These are phyloP conservation scores for Coregonus ussuriensis DNA, from an alignment of 2,797 vertebrate genomes.

Conservation along the genomic window DNA sequence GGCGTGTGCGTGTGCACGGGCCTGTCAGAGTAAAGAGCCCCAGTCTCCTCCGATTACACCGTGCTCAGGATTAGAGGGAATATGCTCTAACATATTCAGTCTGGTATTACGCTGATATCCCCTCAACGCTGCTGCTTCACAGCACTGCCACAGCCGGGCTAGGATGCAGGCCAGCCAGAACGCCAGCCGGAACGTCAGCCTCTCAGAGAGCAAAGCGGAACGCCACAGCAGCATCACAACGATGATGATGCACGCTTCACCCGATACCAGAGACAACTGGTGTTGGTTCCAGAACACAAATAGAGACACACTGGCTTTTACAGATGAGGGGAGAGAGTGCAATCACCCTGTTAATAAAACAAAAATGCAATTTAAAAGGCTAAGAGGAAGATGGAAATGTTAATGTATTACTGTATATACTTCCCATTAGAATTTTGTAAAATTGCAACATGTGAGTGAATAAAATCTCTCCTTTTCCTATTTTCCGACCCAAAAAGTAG, in stretches of 20 bases:
- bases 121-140: constrained; percentile 49
- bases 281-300: constrained; percentile 39
- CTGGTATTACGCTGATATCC: constrained; percentile 74
- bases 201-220: background rate
- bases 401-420: constrained; percentile 44
- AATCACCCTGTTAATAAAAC: constrained; percentile 61
- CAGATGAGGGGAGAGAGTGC: constrained; percentile 47
- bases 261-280: background rate
- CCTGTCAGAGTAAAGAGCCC: constrained; percentile 57
- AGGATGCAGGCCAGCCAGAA: constrained; percentile 30
- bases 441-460: constrained; percentile 62
- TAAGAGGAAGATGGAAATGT: constrained; percentile 53
- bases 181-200: constrained; percentile 35
- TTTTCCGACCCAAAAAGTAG: constrained; percentile 29
- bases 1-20: constrained; percentile 32
- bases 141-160: constrained; percentile 38
- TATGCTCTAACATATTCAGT: constrained; percentile 71
- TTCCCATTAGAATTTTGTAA: constrained; percentile 68
- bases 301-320: constrained; percentile 43
- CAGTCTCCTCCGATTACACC: constrained; percentile 73
- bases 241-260: background rate
- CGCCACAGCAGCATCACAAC: constrained; percentile 33
- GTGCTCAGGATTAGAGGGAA: constrained; percentile 72
- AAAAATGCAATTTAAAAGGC: constrained; percentile 59
- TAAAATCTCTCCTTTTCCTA: constrained; percentile 36